These are phyloP conservation scores for Nibea coibor DNA, from an alignment of 2,113 vertebrate species.

Conservation along the genomic window DNA sequence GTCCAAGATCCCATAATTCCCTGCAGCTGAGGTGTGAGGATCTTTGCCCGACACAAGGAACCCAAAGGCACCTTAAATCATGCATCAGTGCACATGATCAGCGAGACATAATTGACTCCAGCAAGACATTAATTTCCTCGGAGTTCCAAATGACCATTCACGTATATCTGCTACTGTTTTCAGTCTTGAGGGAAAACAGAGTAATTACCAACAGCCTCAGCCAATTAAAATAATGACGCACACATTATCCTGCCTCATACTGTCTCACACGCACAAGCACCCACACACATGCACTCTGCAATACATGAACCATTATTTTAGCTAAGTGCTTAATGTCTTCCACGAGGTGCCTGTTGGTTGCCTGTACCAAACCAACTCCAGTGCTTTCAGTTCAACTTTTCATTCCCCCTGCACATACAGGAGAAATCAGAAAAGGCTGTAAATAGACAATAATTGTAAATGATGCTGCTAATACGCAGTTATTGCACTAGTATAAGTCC, in stretches of 20 bases:
- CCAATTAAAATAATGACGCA: slow-evolving; percentile 24
- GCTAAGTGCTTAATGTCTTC: slow-evolving; percentile 27
- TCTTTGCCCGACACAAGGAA: slow-evolving; percentile 84
- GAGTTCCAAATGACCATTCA: slow-evolving; percentile 27
- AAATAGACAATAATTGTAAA: neutral
- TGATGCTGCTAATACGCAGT: neutral
- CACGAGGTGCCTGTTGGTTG: slow-evolving; percentile 17
- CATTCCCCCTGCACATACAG: neutral
- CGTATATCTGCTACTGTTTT: slow-evolving; percentile 35
- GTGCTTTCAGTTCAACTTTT: neutral
- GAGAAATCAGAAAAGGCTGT: neutral
- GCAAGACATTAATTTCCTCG: slow-evolving; percentile 56
- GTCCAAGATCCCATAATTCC: slow-evolving; percentile 86
- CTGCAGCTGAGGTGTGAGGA: slow-evolving; percentile 70
- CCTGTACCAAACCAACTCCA: neutral
- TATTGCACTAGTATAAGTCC: neutral
- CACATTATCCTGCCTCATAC: neutral
- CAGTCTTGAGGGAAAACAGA: neutral
- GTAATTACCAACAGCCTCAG: slow-evolving; percentile 36
- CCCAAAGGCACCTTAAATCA: slow-evolving; percentile 83
- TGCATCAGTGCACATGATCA: slow-evolving; percentile 51
- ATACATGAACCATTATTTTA: slow-evolving; percentile 23
- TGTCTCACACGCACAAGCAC: neutral
- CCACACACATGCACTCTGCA: neutral
- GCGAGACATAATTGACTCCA: slow-evolving; percentile 40